phyloP scores from a whole-genome alignment of 2,797 vertebrate genomes.

The Sebastolobus altivelis region DNA sequence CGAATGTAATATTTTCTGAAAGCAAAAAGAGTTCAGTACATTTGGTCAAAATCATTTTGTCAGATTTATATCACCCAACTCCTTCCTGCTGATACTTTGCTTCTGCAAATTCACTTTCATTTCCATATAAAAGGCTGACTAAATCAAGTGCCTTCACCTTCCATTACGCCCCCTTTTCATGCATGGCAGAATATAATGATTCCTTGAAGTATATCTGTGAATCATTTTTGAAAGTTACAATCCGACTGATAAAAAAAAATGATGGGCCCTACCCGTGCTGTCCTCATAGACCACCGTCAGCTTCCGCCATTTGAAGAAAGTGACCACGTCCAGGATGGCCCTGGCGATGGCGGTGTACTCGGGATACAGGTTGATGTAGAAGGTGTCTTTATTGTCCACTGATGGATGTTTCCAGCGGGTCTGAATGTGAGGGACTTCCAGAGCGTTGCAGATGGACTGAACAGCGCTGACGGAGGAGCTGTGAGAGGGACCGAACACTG shows the following conservation, averaged over 20 bases:
- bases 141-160: not conserved
- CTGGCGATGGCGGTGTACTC: constrained; percentile 95
- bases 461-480: constrained; percentile 96
- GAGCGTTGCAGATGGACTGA: constrained; percentile 97
- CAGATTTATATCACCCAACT: not conserved
- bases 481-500: constrained; percentile 95
- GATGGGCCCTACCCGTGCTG: constrained; percentile 86
- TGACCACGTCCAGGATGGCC: constrained; percentile 94
- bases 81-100: not conserved
- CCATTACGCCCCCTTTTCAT: not conserved
- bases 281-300: constrained; percentile 97
- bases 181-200: constrained; percentile 1
- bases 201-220: not conserved
- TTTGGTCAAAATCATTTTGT: not conserved
- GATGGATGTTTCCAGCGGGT: constrained; percentile 96
- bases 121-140: constrained; percentile 2
- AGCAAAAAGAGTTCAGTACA: not conserved
- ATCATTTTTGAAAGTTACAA: not conserved
- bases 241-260: not conserved
- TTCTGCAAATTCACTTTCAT: not conserved
- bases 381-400: constrained; percentile 93
- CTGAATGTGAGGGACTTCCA: constrained; percentile 98
- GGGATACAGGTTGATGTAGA: constrained; percentile 96
- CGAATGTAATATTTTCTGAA: not conserved
- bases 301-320: constrained; percentile 94